A percentile compares a stretch with the other conserved stretches of the same genome.
Conservation (phyloP, 2,797 vertebrate genomes). For the Danio choprae region DNA sequence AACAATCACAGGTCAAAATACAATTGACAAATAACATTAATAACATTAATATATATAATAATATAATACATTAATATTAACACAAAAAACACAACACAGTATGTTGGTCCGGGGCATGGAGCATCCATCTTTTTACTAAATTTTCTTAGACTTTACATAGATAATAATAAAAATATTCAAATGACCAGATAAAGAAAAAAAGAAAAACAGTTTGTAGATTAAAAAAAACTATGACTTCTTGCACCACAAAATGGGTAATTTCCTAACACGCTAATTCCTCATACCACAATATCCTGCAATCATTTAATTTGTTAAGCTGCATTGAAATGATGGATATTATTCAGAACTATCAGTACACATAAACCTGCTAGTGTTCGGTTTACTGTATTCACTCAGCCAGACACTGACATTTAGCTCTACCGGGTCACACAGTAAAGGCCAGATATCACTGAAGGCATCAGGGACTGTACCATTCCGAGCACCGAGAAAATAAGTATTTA, state of each 20-base stretch:
- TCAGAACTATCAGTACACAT: not conserved
- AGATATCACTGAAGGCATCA: conserved; percentile 12
- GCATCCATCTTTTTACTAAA: too few relatives aligned
- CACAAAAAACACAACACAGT: too few relatives aligned
- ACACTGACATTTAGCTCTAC: conserved; percentile 29
- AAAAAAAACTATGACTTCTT: too few relatives aligned
- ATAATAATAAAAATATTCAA: too few relatives aligned
- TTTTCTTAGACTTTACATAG: too few relatives aligned
- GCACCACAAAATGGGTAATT: not conserved
- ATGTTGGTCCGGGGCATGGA: too few relatives aligned
- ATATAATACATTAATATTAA: too few relatives aligned
- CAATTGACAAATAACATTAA: too few relatives aligned
- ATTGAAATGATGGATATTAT: not conserved
- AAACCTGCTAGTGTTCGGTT: not conserved
- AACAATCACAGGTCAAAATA: too few relatives aligned
- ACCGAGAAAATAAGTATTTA: conserved; percentile 28
- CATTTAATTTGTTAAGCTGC: not conserved
- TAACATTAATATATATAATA: too few relatives aligned
- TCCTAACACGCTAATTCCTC: not conserved
- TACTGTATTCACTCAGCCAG: conserved; percentile 10
- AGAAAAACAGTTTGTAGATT: too few relatives aligned
- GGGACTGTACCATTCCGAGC: not conserved
- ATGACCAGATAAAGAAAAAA: too few relatives aligned
- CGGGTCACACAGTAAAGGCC: conserved; percentile 26
- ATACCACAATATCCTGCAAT: conserved; percentile 5